These are phyloP conservation scores for Hippocampus barbouri DNA, from an alignment of 2,113 vertebrate genomes.

Conservation along the genomic window DNA sequence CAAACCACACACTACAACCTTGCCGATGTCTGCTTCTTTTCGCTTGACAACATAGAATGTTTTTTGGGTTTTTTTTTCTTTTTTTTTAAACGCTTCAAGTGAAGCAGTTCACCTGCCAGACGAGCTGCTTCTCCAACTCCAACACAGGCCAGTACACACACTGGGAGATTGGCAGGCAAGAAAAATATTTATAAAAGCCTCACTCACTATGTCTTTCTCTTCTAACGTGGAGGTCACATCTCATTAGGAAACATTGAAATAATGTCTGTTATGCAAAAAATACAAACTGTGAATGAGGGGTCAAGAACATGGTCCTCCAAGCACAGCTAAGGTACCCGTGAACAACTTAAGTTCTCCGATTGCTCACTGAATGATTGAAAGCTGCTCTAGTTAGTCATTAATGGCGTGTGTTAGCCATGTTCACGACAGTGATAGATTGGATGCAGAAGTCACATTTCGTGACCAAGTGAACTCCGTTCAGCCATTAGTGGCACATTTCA, in stretches of 20 bases:
- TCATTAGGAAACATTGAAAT: background rate
- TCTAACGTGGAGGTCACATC: background rate
- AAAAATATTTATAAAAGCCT: constrained; percentile 17
- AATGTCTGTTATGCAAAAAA: background rate
- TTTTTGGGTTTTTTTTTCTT: constrained; percentile 10
- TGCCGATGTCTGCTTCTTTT: constrained; percentile 11
- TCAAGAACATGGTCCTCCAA: no score
- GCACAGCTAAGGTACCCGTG: no score
- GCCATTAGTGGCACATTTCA: background rate
- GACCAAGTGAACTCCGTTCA: background rate
- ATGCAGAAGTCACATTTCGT: background rate
- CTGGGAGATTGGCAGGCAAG: constrained; percentile 25
- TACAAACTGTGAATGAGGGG: background rate
- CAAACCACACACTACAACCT: background rate
- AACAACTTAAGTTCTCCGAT: no score
- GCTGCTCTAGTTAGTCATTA: background rate
- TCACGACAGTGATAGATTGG: background rate
- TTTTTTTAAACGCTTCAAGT: constrained; percentile 19
- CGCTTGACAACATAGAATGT: constrained; percentile 4
- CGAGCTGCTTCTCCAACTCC: constrained; percentile 27
- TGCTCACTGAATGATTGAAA: background rate
- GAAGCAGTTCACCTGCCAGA: constrained; percentile 42
- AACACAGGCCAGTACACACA: constrained; percentile 19
- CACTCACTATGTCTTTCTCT: background rate
- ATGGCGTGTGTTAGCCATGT: background rate